Evolutionary conservation across 2,113 vertebrate genomes (phyloP), one percentile per base, ranked within the genome.

Genomic region (Ammodytes marinus): DNA sequence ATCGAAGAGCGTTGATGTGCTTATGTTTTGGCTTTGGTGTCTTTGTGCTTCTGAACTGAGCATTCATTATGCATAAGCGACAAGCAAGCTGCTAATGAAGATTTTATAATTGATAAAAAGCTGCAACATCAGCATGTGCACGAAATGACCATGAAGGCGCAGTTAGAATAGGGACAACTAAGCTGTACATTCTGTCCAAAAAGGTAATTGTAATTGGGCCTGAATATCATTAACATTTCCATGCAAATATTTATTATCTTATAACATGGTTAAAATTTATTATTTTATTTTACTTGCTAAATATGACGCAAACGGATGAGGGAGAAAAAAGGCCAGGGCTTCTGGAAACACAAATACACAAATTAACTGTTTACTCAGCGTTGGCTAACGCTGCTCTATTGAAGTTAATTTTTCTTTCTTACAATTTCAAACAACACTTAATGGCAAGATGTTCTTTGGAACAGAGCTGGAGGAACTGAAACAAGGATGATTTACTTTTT

Each of bases 41-140:
- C 85, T 89, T 85, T 89, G 74, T 89, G 77, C 82, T 91, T 82
- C 63, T 82, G 77, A 85, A 84, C 69, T 68, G 71, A 84, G 64
- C 66, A 77, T 91, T 87, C 68, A 92, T 90, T 88, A 92, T 91
- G 86, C 82, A 91, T 80, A 65, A 59, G 79, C 74, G 79, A 90
- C 82, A 89, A 87, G 87, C 85, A 90, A 66, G 60, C 71, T 67
- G 77, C 81, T 91, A 91, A 93, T 93, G 78, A 91, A 81, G 82
- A 89, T 87, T 92, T 83, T 77, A 86, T 88, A 91, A 90, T 82
- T 90, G 80, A 90, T 89, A 43, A 89, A 91, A 92, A 84, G 27
- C 52, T 88, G 88, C 87, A 53, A 61, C 81, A 86, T 92, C 88
- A 90, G 90, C 89, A 90, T 60, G 52, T 80, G 86, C 69, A 79